These are phyloP conservation scores for Corythaixoides concolor DNA, from an alignment of 2,113 vertebrate genomes.

Conservation along the genomic window DNA sequence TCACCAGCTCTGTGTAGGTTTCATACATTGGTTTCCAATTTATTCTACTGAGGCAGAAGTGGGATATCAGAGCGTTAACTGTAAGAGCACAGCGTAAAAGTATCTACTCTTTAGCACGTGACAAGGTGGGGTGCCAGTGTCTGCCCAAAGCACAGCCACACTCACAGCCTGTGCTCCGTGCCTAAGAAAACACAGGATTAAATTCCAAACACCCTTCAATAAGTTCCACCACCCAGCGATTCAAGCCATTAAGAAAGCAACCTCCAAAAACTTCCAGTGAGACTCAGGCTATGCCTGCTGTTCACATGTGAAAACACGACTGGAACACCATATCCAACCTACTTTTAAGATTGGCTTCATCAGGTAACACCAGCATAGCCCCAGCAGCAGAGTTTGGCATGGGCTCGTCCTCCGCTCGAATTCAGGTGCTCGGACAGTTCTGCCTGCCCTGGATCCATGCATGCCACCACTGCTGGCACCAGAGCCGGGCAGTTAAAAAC, in stretches of 20 bases:
- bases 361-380: background rate
- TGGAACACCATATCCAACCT: fast-evolving
- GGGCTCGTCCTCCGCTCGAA: background rate
- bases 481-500: background rate
- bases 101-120: background rate
- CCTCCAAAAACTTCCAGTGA: background rate
- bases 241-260: background rate
- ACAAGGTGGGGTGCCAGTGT: background rate
- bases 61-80: fast-evolving
- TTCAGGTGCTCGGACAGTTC: background rate
- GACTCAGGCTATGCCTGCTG: background rate
- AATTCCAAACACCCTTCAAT: background rate
- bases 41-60: background rate
- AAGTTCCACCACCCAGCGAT: background rate
- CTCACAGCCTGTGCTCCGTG: background rate
- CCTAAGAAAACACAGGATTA: background rate
- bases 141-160: background rate
- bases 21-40: background rate
- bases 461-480: background rate
- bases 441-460: background rate
- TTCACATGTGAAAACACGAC: background rate
- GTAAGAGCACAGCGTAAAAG: background rate
- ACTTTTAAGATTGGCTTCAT: fast-evolving
- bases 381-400: background rate
- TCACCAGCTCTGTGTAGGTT: background rate